These are phyloP conservation scores for Chaunax sp. DNA, from an alignment of 2,797 vertebrate genomes.

Conservation along the genomic window DNA sequence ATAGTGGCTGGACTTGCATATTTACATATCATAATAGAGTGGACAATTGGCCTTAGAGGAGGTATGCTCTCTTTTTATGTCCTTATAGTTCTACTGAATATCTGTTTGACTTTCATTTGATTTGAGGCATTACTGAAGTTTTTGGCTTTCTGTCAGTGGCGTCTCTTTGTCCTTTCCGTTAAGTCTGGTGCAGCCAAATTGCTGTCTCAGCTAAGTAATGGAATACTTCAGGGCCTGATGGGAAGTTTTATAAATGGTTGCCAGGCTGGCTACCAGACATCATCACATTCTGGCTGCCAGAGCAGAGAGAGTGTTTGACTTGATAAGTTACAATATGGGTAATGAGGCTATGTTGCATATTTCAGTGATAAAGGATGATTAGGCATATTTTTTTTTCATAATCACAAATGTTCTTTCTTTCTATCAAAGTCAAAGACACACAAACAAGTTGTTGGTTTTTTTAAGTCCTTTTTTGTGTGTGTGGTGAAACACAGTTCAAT, in stretches of 20 bases:
- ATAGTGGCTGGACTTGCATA: too few species aligned
- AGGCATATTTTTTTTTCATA: constrained; percentile 8
- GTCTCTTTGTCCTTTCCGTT: constrained; percentile 51
- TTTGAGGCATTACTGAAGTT: constrained; percentile 33
- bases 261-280: constrained; percentile 35
- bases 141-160: constrained; percentile 52
- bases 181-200: constrained; percentile 37
- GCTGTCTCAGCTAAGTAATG: constrained; percentile 62
- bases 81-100: background rate
- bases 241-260: constrained; percentile 51
- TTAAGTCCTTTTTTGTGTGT: too few species aligned
- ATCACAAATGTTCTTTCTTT: background rate
- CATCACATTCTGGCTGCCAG: constrained; percentile 36
- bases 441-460: background rate
- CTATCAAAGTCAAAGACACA: background rate
- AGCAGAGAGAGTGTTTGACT: constrained; percentile 38
- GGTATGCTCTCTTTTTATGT: too few species aligned
- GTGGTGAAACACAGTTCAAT: background rate
- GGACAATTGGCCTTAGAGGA: too few species aligned
- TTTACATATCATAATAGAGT: too few species aligned
- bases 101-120: constrained; percentile 51
- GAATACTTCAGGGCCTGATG: constrained; percentile 45
- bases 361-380: constrained; percentile 18
- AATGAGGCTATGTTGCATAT: constrained; percentile 18
- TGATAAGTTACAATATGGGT: constrained; percentile 27